Evolutionary conservation across 2,888 invertebrate genomes (phyloP).

Genomic region (Cataglyphis altisquamis): DNA sequence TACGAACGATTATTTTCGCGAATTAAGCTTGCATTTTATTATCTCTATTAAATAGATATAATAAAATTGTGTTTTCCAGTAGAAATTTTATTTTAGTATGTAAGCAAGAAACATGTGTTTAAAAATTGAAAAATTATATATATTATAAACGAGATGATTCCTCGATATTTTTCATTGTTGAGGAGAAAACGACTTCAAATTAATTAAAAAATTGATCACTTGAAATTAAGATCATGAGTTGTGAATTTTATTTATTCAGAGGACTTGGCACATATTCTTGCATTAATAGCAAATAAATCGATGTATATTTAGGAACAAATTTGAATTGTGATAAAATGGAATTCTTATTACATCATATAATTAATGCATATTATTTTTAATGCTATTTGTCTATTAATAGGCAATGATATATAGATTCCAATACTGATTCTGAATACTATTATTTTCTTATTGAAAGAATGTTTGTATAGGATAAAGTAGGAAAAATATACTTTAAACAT

Average conservation of each 20-base stretch:
- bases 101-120: background rate
- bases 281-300: constrained; percentile 5
- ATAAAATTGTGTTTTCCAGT: background rate
- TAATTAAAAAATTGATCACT: background rate
- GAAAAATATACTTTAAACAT: constrained; percentile 19
- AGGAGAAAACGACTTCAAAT: constrained; percentile 8
- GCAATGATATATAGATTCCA: constrained; percentile 20
- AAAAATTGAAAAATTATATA: constrained; percentile 15
- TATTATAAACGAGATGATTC: background rate
- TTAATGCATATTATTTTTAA: constrained; percentile 22
- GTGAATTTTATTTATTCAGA: constrained; percentile 11
- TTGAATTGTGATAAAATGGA: constrained; percentile 14
- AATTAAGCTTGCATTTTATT: background rate
- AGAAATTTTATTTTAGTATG: constrained; percentile 15
- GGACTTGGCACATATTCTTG: constrained; percentile 29
- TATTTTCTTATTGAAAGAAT: constrained; percentile 12
- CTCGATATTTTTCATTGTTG: background rate
- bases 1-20: background rate
- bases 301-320: background rate
- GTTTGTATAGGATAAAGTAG: constrained; percentile 22
- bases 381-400: constrained; percentile 3
- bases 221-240: constrained; percentile 14
- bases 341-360: constrained; percentile 11
- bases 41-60: background rate
- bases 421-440: constrained; percentile 18